Evolutionary conservation across 2,797 vertebrate species (phyloP).

Genomic region (Chloroceryle amazona): DNA sequence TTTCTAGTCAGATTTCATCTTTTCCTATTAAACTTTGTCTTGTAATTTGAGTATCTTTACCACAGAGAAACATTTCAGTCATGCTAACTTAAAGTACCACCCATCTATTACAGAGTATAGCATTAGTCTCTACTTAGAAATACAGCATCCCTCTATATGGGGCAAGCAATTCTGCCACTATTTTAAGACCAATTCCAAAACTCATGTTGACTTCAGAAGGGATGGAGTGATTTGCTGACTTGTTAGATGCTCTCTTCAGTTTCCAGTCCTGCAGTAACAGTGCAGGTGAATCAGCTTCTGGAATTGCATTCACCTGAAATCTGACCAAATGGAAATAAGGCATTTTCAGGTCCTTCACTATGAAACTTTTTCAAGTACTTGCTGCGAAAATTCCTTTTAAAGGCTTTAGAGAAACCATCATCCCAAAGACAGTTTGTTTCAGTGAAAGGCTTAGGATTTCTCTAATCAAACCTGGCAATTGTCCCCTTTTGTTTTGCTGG

Average conservation of each 20-base stretch:
- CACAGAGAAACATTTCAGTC: neutral
- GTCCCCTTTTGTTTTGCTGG: neutral
- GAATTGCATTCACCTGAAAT: neutral
- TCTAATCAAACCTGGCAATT: neutral
- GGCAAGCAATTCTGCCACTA: neutral
- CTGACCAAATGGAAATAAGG: neutral
- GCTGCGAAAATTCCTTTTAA: neutral
- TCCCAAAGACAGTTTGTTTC: neutral
- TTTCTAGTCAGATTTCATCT: slow-evolving; percentile 10
- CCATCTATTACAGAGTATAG: neutral
- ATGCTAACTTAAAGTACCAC: neutral
- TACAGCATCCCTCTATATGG: neutral
- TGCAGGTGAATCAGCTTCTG: neutral
- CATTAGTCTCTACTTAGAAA: neutral
- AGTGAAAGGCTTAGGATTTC: neutral
- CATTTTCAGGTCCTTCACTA: neutral
- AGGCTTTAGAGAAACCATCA: neutral
- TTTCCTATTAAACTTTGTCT: slow-evolving; percentile 5
- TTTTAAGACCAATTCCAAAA: neutral
- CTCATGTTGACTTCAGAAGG: neutral
- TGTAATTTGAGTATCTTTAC: neutral
- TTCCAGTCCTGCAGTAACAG: neutral
- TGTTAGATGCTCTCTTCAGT: neutral
- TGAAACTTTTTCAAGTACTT: neutral
- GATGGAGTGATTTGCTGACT: neutral